These are phyloP conservation scores for Struthidea cinerea DNA, from an alignment of 2,113 vertebrate species.

Conservation along the genomic window DNA sequence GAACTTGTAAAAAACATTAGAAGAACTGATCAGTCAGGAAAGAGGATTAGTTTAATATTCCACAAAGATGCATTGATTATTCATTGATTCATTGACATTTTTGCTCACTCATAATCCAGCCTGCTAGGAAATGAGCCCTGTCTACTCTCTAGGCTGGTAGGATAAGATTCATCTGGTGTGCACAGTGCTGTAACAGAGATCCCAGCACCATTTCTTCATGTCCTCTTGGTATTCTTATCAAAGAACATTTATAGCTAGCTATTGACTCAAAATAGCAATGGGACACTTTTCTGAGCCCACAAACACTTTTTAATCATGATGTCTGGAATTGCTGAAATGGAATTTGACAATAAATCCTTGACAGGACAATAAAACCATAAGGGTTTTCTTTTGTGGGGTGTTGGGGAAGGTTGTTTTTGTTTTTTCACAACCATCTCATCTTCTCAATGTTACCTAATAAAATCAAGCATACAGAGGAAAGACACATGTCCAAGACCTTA, in stretches of 20 bases:
- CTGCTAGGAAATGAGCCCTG: neutral
- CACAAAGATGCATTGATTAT: neutral
- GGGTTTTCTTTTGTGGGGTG: neutral
- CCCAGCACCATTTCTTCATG: neutral
- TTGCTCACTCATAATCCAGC: neutral
- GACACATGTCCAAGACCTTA: neutral
- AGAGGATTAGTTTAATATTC: neutral
- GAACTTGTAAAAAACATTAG: neutral
- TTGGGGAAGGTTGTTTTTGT: neutral
- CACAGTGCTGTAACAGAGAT: neutral
- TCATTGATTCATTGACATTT: neutral
- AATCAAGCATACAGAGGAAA: constrained; percentile 27
- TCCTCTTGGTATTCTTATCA: neutral
- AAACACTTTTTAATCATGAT: constrained; percentile 20
- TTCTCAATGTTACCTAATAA: neutral
- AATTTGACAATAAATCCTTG: constrained; percentile 32
- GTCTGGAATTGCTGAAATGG: constrained; percentile 12
- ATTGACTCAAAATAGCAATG: constrained; percentile 2
- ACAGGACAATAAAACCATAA: constrained; percentile 22
- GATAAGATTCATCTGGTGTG: neutral
- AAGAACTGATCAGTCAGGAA: neutral
- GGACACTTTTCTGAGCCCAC: neutral
- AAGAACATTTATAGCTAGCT: neutral
- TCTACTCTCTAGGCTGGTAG: neutral
- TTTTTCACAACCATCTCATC: neutral